These are phyloP conservation scores for Stenodema calcarata DNA, from an alignment of 2,888 invertebrate genomes.

Conservation along the genomic window DNA sequence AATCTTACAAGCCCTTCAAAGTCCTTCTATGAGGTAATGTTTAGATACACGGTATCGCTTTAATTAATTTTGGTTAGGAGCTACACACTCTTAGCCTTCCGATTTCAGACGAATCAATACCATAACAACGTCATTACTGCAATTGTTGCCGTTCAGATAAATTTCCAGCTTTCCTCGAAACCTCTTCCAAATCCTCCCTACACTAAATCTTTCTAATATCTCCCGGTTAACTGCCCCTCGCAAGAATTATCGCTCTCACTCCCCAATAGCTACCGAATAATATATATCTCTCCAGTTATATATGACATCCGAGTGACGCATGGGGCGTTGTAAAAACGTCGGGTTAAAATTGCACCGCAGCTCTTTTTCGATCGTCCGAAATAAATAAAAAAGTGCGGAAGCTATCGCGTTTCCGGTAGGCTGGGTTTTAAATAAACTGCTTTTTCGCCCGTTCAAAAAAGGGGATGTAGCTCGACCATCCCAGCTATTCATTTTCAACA, in stretches of 20 bases:
- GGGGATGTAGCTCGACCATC: neutral
- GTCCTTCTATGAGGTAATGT: no score
- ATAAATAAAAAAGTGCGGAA: conserved; percentile 29
- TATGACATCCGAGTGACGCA: neutral
- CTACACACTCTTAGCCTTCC: no score
- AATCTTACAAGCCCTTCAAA: no score
- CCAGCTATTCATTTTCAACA: neutral
- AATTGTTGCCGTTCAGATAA: no score
- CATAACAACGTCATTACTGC: no score
- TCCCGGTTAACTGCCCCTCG: neutral
- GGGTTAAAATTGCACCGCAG: neutral
- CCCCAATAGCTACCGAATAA: neutral
- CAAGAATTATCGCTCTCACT: neutral
- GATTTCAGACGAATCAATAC: no score
- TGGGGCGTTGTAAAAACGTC: conserved; percentile 4
- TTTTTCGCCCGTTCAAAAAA: neutral
- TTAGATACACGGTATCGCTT: no score
- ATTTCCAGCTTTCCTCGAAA: no score
- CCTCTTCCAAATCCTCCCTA: no score
- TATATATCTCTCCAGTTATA: neutral
- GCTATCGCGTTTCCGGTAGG: conserved; percentile 25
- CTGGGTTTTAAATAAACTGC: conserved; percentile 10
- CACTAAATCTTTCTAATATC: neutral
- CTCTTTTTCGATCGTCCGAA: neutral
- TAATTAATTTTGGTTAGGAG: no score